Percentiles rank a stretch among this genome's conserved stretches.
phyloP scores from a whole-genome alignment of 2,113 vertebrate species.

The Mellivora capensis region DNA sequence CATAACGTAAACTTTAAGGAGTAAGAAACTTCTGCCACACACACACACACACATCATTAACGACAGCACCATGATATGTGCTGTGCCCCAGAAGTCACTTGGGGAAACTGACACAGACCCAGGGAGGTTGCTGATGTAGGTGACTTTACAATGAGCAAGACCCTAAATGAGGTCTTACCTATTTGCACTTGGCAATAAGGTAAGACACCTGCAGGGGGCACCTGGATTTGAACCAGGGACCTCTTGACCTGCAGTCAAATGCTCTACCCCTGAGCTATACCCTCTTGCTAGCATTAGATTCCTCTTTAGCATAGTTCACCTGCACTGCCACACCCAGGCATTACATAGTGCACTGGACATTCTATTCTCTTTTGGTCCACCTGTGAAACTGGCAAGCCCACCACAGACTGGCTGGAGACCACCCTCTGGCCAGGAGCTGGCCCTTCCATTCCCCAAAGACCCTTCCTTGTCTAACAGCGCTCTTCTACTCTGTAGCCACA shows the following conservation, averaged over 20 bases:
- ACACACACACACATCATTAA: neutral
- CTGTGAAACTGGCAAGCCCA: neutral
- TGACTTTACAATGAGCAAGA: neutral
- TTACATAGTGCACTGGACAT: neutral
- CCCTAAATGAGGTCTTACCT: too few relatives aligned
- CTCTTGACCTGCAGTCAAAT: constrained; percentile 13
- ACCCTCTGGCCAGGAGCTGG: neutral
- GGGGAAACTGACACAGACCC: neutral
- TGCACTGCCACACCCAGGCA: neutral
- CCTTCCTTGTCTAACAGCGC: neutral
- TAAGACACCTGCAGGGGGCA: neutral
- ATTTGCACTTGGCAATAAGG: neutral
- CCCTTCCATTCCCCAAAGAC: neutral
- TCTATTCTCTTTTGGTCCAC: neutral
- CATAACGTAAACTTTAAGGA: neutral
- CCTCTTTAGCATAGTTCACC: neutral
- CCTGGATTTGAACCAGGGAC: neutral
- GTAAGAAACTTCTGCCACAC: neutral
- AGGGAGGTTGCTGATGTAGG: fast-evolving
- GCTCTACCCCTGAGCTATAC: neutral
- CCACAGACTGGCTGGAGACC: neutral
- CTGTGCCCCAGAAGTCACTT: neutral
- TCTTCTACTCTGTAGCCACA: neutral
- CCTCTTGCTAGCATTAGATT: fast-evolving
- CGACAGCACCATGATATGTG: neutral